Percentiles rank a stretch among this genome's conserved stretches.
These are phyloP conservation scores for Panopea generosa DNA, from an alignment of 2,888 invertebrate genomes.

Conservation along the genomic window DNA sequence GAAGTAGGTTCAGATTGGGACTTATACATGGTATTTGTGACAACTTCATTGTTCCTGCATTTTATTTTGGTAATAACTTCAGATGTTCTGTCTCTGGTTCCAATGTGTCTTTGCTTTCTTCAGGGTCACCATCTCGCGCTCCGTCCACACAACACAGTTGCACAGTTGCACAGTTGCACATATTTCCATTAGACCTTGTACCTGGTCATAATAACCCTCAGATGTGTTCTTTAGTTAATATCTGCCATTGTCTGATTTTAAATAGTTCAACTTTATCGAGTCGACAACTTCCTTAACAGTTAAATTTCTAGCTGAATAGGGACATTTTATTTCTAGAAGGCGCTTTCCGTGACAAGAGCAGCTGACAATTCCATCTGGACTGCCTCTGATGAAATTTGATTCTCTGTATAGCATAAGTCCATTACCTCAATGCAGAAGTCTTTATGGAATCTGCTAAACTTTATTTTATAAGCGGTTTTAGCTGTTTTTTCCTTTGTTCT, in stretches of 20 bases:
- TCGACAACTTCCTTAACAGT: no score
- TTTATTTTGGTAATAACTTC: no score
- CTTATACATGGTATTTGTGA: no score
- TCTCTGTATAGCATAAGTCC: constrained; percentile 1
- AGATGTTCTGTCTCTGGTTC: no score
- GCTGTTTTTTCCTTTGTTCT: no score
- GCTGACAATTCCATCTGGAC: constrained; percentile 11
- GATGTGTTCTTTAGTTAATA: neutral
- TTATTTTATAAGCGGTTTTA: neutral
- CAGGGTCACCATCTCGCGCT: constrained; percentile 7
- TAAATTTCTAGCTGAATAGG: constrained; percentile 5
- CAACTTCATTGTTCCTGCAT: no score
- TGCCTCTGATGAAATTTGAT: neutral
- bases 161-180: neutral
- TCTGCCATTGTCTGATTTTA: neutral
- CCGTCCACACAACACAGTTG: constrained; percentile 16
- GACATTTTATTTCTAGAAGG: constrained; percentile 21
- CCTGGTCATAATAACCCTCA: constrained; percentile 15
- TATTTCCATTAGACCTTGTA: constrained; percentile 23
- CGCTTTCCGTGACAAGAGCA: constrained; percentile 1
- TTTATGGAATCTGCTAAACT: neutral
- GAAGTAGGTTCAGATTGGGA: no score
- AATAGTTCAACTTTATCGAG: no score
- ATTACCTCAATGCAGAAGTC: neutral
- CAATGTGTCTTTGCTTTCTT: neutral